A percentile compares a stretch with the other conserved stretches of the same genome.
Conservation (phyloP, 2,888 invertebrate species). For the Campopleginae sp. region DNA sequence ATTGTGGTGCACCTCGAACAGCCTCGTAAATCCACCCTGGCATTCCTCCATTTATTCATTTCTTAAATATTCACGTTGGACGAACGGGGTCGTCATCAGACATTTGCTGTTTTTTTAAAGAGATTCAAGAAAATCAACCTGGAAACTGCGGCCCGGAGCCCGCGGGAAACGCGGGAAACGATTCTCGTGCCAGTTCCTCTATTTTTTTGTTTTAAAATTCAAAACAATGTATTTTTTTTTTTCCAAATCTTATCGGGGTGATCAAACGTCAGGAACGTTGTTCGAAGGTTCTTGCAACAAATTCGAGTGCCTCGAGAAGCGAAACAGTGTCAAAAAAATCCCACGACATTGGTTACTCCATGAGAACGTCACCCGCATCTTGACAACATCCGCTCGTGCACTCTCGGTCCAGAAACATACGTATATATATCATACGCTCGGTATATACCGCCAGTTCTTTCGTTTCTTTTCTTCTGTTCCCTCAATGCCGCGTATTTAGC, state of each 20-base stretch:
- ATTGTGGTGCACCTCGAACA: constrained; percentile 67
- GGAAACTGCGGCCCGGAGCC: not conserved
- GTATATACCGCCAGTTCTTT: constrained; percentile 16
- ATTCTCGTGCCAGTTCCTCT: not conserved
- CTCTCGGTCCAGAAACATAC: constrained; percentile 38
- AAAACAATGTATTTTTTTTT: not conserved
- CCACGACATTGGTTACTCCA: constrained; percentile 72
- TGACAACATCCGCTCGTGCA: constrained; percentile 74
- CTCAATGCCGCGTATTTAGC: constrained; percentile 72
- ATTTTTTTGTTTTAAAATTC: not conserved
- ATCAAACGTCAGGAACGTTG: not conserved
- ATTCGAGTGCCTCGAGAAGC: not conserved
- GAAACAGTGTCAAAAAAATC: constrained; percentile 60
- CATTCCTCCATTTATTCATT: constrained; percentile 11
- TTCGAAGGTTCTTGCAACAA: not conserved
- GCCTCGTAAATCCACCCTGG: constrained; percentile 77
- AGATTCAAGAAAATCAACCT: not conserved
- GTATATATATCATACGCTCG: not conserved
- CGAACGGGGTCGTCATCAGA: not conserved
- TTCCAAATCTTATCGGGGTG: not conserved
- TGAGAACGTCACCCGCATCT: constrained; percentile 75
- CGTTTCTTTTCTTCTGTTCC: constrained; percentile 7
- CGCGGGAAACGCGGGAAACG: too few relatives aligned
- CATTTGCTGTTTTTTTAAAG: not conserved
- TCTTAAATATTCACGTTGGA: not conserved